Conservation (phyloP, 2,888 invertebrate genomes). For the Rhamphomyia laevipes region DNA sequence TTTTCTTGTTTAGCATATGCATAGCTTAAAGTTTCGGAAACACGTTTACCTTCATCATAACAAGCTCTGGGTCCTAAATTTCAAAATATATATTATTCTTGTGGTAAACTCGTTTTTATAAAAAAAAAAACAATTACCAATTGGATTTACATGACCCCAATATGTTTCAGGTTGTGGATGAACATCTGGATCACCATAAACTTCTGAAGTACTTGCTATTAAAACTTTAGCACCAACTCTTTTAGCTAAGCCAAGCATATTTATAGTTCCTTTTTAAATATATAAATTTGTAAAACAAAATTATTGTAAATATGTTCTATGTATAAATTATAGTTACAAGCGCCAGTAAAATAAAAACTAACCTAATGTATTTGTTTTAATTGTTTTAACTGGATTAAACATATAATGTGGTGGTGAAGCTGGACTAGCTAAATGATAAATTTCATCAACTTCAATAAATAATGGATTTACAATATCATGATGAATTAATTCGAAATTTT, state of each 20-base stretch:
- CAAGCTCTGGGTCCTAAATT: constrained; percentile 83
- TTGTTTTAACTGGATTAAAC: constrained; percentile 99
- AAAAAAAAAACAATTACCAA: constrained; percentile 46
- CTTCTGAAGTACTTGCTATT: constrained; percentile 97
- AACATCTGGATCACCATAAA: constrained; percentile 96
- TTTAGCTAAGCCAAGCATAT: constrained; percentile 84
- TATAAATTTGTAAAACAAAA: neutral
- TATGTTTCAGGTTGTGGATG: constrained; percentile 97
- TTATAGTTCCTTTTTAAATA: constrained; percentile 55
- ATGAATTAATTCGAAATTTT: constrained; percentile 97
- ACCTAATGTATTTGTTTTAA: constrained; percentile 94
- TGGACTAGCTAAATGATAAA: constrained; percentile 97
- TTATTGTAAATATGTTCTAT: no score
- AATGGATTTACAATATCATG: constrained; percentile 98
- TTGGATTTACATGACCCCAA: constrained; percentile 99
- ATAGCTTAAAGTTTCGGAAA: constrained; percentile 88
- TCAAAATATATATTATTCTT: constrained; percentile 1
- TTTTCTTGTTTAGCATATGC: constrained; percentile 97
- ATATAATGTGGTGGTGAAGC: constrained; percentile 99
- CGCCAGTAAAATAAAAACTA: neutral
- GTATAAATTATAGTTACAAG: neutral
- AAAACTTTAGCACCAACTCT: constrained; percentile 84
- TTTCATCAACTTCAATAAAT: constrained; percentile 94
- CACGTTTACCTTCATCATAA: constrained; percentile 99
- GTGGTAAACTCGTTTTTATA: constrained; percentile 4